A percentile compares a stretch with the other conserved stretches of the same genome.
Conservation (phyloP, 2,888 invertebrate species). For the Dolichomitus sp. region DNA sequence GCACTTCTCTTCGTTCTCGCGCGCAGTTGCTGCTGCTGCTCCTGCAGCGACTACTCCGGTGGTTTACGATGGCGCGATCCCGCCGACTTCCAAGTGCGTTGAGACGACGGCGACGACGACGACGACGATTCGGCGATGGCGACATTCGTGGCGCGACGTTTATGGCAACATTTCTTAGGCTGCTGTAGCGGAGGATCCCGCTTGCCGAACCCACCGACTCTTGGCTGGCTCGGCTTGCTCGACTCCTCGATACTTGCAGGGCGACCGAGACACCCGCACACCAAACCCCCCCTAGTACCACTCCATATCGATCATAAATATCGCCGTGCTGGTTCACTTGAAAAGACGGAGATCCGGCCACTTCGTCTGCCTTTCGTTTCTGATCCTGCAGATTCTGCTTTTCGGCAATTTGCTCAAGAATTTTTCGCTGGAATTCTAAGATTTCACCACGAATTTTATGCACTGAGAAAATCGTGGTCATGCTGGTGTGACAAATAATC, state of each 20-base stretch:
- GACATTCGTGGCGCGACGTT: conserved; percentile 78
- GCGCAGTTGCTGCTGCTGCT: conserved; percentile 3
- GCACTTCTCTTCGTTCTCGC: neutral
- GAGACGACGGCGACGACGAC: conserved; percentile 68
- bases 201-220: conserved; percentile 52
- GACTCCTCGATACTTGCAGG: conserved; percentile 47
- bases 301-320: conserved; percentile 71
- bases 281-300: conserved; percentile 27
- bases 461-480: too few species aligned
- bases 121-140: conserved; percentile 69
- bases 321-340: conserved; percentile 35
- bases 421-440: too few species aligned
- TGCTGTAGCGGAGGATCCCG: conserved; percentile 39
- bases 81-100: conserved; percentile 57
- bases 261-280: conserved; percentile 25
- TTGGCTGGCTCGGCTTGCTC: conserved; percentile 57
- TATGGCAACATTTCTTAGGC: conserved; percentile 78
- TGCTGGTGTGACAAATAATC: too few species aligned
- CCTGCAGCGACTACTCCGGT: conserved; percentile 34
- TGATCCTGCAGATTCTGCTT: conserved; percentile 5
- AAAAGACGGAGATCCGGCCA: conserved; percentile 29
- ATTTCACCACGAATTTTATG: too few species aligned
- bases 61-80: conserved; percentile 48
- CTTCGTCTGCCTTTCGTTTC: neutral
- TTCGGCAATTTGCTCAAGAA: neutral